phyloP scores from a whole-genome alignment of 2,888 invertebrate genomes.

The Podotricha telesiphe region DNA sequence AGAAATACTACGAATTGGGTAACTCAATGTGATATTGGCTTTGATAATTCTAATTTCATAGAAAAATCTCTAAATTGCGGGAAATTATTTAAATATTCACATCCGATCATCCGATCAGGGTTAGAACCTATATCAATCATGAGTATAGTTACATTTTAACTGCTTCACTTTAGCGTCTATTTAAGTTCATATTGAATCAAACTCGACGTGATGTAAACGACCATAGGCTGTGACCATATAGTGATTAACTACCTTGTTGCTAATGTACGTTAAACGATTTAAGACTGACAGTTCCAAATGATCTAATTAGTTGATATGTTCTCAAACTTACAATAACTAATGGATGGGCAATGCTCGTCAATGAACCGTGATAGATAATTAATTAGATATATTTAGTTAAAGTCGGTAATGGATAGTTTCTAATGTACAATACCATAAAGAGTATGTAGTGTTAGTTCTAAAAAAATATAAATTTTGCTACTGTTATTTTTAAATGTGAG shows the following conservation, averaged over 20 bases:
- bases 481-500: too few relatives aligned
- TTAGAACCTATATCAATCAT: background rate
- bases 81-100: too few relatives aligned
- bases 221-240: background rate
- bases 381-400: conserved; percentile 33
- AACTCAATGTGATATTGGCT: too few relatives aligned
- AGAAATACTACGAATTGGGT: too few relatives aligned
- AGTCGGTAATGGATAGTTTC: conserved; percentile 9
- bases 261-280: conserved; percentile 47
- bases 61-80: too few relatives aligned
- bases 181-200: background rate
- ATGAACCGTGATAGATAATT: conserved; percentile 36
- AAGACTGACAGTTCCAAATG: conserved; percentile 47
- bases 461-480: too few relatives aligned
- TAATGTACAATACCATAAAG: too few relatives aligned
- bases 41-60: too few relatives aligned
- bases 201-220: background rate
- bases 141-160: too few relatives aligned
- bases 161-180: background rate
- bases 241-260: conserved; percentile 15
- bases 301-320: conserved; percentile 43
- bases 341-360: conserved; percentile 28
- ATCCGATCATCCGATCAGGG: background rate
- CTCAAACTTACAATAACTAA: conserved; percentile 35
- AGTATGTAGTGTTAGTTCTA: too few relatives aligned